phyloP scores from a whole-genome alignment of 2,888 invertebrate species.

The Campoplex capitator region DNA sequence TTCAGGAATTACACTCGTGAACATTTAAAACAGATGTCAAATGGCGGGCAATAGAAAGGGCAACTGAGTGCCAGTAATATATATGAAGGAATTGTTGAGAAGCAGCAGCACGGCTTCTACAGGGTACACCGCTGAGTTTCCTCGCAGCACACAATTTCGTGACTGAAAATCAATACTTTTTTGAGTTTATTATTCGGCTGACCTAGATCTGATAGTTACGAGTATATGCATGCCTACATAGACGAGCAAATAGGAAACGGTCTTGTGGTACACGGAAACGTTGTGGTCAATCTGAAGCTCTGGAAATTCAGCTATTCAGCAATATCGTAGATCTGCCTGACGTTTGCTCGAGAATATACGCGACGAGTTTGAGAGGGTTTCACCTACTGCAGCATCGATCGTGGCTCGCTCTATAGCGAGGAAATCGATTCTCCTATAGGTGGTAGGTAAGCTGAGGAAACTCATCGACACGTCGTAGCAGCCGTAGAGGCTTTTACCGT shows the following conservation, averaged over 20 bases:
- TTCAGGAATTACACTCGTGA: not conserved
- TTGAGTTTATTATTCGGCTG: slow-evolving; percentile 1
- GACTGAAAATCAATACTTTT: slow-evolving; percentile 14
- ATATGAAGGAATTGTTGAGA: not conserved
- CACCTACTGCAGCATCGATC: not conserved
- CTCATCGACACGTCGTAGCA: slow-evolving; percentile 5
- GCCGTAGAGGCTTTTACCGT: not conserved
- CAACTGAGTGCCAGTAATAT: not conserved
- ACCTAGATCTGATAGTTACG: not conserved
- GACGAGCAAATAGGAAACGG: slow-evolving; percentile 10
- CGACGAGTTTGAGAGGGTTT: not conserved
- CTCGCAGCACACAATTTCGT: slow-evolving; percentile 1
- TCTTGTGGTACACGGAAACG: slow-evolving; percentile 5
- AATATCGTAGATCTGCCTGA: not conserved
- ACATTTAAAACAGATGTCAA: slow-evolving; percentile 1
- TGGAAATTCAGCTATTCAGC: slow-evolving; percentile 22
- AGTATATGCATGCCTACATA: slow-evolving; percentile 8
- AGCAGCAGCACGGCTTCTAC: not conserved
- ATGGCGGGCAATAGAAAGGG: not conserved
- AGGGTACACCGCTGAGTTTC: not conserved
- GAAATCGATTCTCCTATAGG: slow-evolving; percentile 14
- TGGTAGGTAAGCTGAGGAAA: slow-evolving; percentile 29
- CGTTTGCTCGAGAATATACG: slow-evolving; percentile 13
- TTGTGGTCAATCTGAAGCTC: slow-evolving; percentile 24
- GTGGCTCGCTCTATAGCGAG: not conserved